These are phyloP conservation scores for Heliconius aoede DNA, from an alignment of 2,888 invertebrate genomes.

Conservation along the genomic window DNA sequence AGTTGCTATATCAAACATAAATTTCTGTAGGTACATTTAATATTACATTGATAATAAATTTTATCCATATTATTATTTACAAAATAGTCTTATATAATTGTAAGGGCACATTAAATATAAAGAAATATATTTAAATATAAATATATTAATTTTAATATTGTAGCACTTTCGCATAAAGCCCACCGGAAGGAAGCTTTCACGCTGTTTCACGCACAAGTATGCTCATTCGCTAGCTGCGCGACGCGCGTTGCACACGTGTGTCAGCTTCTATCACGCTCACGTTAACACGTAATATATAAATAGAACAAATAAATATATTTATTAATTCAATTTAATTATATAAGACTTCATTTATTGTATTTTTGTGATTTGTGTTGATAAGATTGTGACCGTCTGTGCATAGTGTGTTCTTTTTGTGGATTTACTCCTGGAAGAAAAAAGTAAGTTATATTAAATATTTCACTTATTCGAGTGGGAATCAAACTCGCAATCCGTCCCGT, in stretches of 20 bases:
- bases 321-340: background rate
- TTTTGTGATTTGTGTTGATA: constrained; percentile 10
- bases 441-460: background rate
- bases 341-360: background rate
- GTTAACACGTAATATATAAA: constrained; percentile 1
- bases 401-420: constrained; percentile 16
- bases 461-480: background rate
- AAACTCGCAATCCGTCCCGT: background rate
- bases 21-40: too few species aligned
- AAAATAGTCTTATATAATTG: background rate
- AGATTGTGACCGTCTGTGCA: constrained; percentile 11
- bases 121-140: background rate
- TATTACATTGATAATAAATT: background rate
- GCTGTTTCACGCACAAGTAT: constrained; percentile 45
- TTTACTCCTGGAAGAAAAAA: background rate
- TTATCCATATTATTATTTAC: background rate
- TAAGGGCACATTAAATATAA: too few species aligned
- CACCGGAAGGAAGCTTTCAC: constrained; percentile 62
- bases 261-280: background rate
- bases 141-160: background rate
- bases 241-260: constrained; percentile 52
- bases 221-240: constrained; percentile 45
- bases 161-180: constrained; percentile 48
- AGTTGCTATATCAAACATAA: too few species aligned
- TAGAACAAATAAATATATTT: background rate